Conservation (phyloP, 2,797 vertebrate genomes). For the Odontamblyopus lacepedii region DNA sequence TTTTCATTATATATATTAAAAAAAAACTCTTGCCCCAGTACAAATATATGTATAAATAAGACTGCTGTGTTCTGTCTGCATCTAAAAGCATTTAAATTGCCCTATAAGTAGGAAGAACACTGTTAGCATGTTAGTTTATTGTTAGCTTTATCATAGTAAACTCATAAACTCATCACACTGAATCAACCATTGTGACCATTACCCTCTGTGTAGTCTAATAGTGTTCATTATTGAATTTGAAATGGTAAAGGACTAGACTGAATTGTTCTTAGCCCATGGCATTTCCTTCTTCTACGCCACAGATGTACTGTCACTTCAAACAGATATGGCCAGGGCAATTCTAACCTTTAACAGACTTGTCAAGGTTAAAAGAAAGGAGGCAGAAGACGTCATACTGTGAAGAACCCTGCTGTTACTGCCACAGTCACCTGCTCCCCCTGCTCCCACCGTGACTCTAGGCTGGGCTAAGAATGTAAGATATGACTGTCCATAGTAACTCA, state of each 20-base stretch:
- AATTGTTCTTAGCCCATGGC: not conserved
- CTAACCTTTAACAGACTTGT: slow-evolving; percentile 13
- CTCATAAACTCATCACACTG: too few relatives aligned
- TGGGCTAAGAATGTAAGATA: slow-evolving; percentile 4
- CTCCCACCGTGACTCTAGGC: slow-evolving; percentile 2
- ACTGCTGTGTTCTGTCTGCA: too few relatives aligned
- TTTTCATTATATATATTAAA: too few relatives aligned
- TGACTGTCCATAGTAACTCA: slow-evolving; percentile 4
- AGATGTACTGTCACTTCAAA: not conserved
- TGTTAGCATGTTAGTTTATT: too few relatives aligned
- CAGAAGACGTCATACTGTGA: slow-evolving; percentile 19
- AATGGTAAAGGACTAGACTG: not conserved
- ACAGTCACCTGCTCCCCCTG: slow-evolving; percentile 14
- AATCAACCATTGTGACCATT: too few relatives aligned
- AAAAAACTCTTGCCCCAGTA: too few relatives aligned
- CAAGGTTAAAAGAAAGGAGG: slow-evolving; percentile 20
- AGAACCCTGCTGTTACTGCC: slow-evolving; percentile 17
- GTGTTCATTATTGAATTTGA: too few relatives aligned
- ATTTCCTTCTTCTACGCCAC: not conserved
- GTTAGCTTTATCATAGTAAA: too few relatives aligned
- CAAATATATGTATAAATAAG: too few relatives aligned
- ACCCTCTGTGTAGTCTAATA: too few relatives aligned
- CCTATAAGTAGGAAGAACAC: too few relatives aligned
- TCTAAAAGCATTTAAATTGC: too few relatives aligned
- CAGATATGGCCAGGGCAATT: not conserved